phyloP scores from a whole-genome alignment of 2,797 vertebrate species.

The Picus viridis region DNA sequence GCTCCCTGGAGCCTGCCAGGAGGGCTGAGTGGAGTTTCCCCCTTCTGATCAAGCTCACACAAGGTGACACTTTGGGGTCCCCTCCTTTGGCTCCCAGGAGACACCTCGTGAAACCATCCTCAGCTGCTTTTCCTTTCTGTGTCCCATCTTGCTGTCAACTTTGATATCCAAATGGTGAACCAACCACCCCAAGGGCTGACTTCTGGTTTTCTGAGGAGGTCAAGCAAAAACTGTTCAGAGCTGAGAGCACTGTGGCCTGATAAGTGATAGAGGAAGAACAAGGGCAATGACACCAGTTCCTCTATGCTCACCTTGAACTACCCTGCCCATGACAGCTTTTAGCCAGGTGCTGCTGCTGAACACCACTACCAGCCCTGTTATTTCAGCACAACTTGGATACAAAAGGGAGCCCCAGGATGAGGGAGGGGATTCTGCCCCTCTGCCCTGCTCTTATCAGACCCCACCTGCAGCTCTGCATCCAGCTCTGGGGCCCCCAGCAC shows the following conservation, averaged over 20 bases:
- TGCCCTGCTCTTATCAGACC: too few species aligned
- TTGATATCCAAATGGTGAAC: background rate
- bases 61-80: background rate
- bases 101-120: background rate
- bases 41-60: background rate
- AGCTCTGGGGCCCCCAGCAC: too few species aligned
- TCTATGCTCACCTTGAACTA: background rate
- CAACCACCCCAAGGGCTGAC: background rate
- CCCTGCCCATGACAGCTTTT: background rate
- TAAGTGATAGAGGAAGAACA: background rate
- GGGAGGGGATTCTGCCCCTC: too few species aligned
- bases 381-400: background rate
- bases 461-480: too few species aligned
- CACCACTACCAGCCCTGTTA: background rate
- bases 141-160: background rate
- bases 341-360: background rate
- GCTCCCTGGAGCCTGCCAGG: background rate
- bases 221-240: background rate
- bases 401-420: background rate
- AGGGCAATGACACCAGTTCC: background rate
- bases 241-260: accelerated
- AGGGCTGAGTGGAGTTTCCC: background rate
- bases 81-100: background rate
- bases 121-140: background rate
- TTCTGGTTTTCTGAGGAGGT: background rate